A percentile compares a stretch with the other conserved stretches of the same genome.
phyloP scores from a whole-genome alignment of 2,113 vertebrate species.

The rat (Rattus norvegicus) region GRCr8 NC_086020.1:25023001-25023500 shows the following conservation, averaged over 20 bases:
- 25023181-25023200: not conserved
- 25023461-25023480: not conserved
- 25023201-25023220: slow-evolving; percentile 8
- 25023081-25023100: not conserved
- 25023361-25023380: not conserved
- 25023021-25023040: slow-evolving; percentile 8
- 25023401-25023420: not conserved
- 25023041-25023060: slow-evolving; percentile 12
- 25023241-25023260: not conserved
- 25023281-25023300: not conserved
- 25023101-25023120: not conserved
- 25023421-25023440: slow-evolving; percentile 24
- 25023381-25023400: not conserved
- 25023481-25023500: not conserved
- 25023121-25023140: not conserved
- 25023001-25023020: not conserved
- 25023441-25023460: not conserved
- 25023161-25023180: not conserved
- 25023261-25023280: not conserved
- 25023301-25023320: not conserved
- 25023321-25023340: not conserved
- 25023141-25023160: slow-evolving; percentile 43
- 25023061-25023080: not conserved
- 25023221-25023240: not conserved
- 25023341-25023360: not conserved